Base-by-base conservation (phyloP, 2,888 invertebrate genomes). In the Netelia melanura region DNA sequence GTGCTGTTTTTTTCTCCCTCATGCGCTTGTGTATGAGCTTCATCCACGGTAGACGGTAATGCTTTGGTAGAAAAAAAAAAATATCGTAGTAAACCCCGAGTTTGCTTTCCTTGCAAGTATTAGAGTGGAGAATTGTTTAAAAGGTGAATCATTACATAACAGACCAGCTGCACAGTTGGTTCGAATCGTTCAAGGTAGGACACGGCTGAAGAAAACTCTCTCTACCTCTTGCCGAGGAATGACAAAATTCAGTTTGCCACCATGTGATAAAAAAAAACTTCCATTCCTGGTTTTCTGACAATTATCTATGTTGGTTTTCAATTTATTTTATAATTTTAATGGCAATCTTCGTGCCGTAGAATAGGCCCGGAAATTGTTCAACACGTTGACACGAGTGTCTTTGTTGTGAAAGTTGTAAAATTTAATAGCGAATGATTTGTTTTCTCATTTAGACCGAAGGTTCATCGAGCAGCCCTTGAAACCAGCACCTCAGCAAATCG, bases 391-490 rank as follows among this genome's bases (percentile, higher is more conserved):
- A 58, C 25, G 38, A 74, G 65, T 81, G n/a, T 43, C 9, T 11
- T 30, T 17, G n/a, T 58, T 14, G 30, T 68, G 48, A 54, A n/a
- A 21, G 11, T 38, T 38, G 38, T 48, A 56, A 67, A 17, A 17
- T 44, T 54, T 80, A 58, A 25, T 72, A 43, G 8, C 6, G 3
- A 54, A n/a, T 48, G 38, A 64, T 76, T 14, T 6, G n/a, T 62
- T 68, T 58, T 21, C 52, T 23, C 25, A 61, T 91, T 48, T 88
- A 95, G 98, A 98, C 95, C 96, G 98, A 78, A 96, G 97, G 92
- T 98, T 97, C 93, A 97, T 98, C 89, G 98, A 98, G 94, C 97
- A 97, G 89, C 97, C 97, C 1, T 94, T 97, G 88, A 96, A 97
- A 92, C 97, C 97, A 48, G 97, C 97, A 78, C 97, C 97, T 48